These are phyloP conservation scores for Steinernema hermaphroditum DNA, from an alignment of 2,888 invertebrate genomes.

Conservation along the genomic window DNA sequence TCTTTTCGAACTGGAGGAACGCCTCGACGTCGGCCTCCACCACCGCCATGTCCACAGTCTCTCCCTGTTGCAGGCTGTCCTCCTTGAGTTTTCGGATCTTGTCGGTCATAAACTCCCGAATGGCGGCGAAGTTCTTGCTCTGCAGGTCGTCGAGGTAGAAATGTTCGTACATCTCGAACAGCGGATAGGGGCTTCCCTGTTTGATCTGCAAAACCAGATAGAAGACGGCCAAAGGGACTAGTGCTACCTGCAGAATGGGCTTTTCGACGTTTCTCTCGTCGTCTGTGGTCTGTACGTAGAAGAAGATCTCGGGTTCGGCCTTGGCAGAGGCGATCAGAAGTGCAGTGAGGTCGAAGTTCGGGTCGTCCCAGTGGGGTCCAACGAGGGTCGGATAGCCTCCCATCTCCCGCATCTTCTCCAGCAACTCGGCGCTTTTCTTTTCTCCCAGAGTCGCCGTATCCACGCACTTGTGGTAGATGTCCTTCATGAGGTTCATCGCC, in stretches of 20 bases:
- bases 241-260: not conserved
- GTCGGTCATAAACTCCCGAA: not conserved
- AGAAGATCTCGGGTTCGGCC: constrained; percentile 33
- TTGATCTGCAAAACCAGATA: not conserved
- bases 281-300: constrained; percentile 15
- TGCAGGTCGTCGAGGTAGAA: constrained; percentile 27
- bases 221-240: not conserved
- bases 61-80: not conserved
- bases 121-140: not conserved
- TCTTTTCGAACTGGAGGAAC: constrained; percentile 27
- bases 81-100: not conserved
- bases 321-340: constrained; percentile 22
- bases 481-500: constrained; percentile 36
- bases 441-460: constrained; percentile 29
- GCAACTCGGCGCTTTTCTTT: constrained; percentile 33
- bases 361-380: constrained; percentile 24
- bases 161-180: constrained; percentile 5
- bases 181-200: not conserved
- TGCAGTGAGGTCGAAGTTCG: constrained; percentile 33
- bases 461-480: constrained; percentile 34
- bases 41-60: not conserved
- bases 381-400: constrained; percentile 4
- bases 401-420: not conserved
- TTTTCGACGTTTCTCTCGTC: constrained; percentile 32
- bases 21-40: constrained; percentile 27